These are phyloP conservation scores for Drosophila guanche DNA, from an alignment of 1,140 invertebrate genomes.

Conservation along the genomic window DNA sequence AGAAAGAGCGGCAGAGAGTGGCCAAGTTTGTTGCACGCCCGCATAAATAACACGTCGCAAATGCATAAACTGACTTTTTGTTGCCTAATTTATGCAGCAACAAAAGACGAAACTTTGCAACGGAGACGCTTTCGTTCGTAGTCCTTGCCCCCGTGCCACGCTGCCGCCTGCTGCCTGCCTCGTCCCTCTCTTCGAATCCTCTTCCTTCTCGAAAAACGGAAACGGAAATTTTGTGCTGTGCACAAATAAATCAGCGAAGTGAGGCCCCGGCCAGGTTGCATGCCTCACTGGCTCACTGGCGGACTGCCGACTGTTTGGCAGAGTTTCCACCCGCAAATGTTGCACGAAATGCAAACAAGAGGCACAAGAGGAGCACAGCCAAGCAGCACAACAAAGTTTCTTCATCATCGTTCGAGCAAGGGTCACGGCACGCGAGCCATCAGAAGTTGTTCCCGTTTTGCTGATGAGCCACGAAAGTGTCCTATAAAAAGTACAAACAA, in stretches of 20 bases:
- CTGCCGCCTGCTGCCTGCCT: not conserved
- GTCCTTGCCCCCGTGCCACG: not conserved
- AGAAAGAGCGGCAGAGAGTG: constrained; percentile 15
- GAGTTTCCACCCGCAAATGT: constrained; percentile 46
- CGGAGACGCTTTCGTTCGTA: constrained; percentile 11
- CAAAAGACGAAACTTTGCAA: constrained; percentile 61
- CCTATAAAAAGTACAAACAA: constrained; percentile 15
- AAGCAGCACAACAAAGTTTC: constrained; percentile 52
- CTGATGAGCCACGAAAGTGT: constrained; percentile 45
- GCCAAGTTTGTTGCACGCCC: constrained; percentile 75
- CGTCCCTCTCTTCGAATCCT: not conserved
- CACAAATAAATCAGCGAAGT: constrained; percentile 75
- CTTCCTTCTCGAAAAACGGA: constrained; percentile 35
- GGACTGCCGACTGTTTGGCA: constrained; percentile 19
- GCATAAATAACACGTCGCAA: constrained; percentile 79
- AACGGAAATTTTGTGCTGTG: constrained; percentile 80
- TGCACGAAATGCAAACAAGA: constrained; percentile 75
- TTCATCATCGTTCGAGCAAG: constrained; percentile 36
- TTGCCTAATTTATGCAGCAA: constrained; percentile 77
- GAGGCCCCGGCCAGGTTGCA: constrained; percentile 45
- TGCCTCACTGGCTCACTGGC: constrained; percentile 12
- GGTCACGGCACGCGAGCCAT: constrained; percentile 22
- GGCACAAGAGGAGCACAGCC: constrained; percentile 4
- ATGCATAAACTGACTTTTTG: constrained; percentile 78
- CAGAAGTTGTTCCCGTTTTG: constrained; percentile 18